These are phyloP conservation scores for Goniozus legneri DNA, from an alignment of 1,140 invertebrate species.

Conservation along the genomic window DNA sequence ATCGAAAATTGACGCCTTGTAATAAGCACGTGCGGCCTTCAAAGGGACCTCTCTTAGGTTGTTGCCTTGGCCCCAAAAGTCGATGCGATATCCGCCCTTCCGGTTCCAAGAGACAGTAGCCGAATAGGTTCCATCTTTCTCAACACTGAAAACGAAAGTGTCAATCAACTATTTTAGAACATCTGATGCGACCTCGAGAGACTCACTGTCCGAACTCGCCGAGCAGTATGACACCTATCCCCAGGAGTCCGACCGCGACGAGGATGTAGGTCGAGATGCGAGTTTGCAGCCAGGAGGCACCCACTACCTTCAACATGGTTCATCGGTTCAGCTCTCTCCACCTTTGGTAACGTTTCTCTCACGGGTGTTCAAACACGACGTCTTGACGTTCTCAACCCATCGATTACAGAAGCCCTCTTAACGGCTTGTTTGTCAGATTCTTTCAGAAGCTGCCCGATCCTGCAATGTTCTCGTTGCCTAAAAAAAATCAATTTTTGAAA, in stretches of 20 bases:
- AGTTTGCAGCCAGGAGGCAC: constrained; percentile 73
- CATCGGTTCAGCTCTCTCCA: constrained; percentile 33
- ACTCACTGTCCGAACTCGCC: constrained; percentile 64
- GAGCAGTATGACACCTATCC: constrained; percentile 64
- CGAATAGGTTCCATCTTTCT: constrained; percentile 69
- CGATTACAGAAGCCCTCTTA: constrained; percentile 43
- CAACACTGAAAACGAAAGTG: constrained; percentile 57
- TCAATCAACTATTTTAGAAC: not conserved
- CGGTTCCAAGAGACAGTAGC: constrained; percentile 69
- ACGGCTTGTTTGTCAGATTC: constrained; percentile 20
- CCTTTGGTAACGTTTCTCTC: not conserved
- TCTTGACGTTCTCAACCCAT: constrained; percentile 50
- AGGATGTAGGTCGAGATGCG: constrained; percentile 70
- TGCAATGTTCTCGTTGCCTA: too few relatives aligned
- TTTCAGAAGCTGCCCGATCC: constrained; percentile 17
- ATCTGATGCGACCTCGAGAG: not conserved
- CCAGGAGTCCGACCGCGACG: constrained; percentile 62
- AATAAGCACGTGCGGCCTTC: constrained; percentile 68
- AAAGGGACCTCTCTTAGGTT: constrained; percentile 60
- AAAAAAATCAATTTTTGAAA: too few relatives aligned
- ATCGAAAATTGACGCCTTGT: constrained; percentile 63
- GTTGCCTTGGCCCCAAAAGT: constrained; percentile 75
- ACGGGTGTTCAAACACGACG: constrained; percentile 25
- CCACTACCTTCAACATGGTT: constrained; percentile 72
- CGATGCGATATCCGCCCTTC: constrained; percentile 64